Percentiles rank a stretch among this genome's conserved stretches.
Evolutionary conservation across 2,797 vertebrate genomes (phyloP).

Genomic region (Morus bassanus): DNA sequence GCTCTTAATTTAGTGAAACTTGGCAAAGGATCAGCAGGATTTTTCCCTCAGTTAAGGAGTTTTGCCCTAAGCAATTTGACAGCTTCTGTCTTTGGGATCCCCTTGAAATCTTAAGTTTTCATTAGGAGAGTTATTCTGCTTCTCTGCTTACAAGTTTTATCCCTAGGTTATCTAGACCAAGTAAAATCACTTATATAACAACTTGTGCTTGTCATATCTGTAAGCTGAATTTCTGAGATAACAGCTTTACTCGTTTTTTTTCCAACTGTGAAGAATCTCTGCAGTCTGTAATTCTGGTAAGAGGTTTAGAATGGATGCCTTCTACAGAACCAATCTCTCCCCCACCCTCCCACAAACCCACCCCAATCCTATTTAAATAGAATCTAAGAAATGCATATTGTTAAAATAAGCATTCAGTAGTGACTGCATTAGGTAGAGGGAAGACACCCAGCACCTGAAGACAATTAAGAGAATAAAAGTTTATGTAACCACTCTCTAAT

Average conservation of each 20-base stretch:
- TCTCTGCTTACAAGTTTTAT: conserved; percentile 15
- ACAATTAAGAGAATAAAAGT: background rate
- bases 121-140: conserved; percentile 31
- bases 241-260: conserved; percentile 69
- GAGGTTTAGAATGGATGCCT: conserved; percentile 54
- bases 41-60: background rate
- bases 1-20: background rate
- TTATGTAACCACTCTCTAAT: background rate
- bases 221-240: conserved; percentile 70
- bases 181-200: conserved; percentile 65
- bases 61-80: conserved; percentile 22
- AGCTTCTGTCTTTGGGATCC: conserved; percentile 35
- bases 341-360: conserved; percentile 38
- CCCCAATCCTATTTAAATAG: conserved; percentile 43
- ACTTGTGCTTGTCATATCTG: conserved; percentile 56
- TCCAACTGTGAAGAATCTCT: conserved; percentile 67
- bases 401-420: conserved; percentile 21
- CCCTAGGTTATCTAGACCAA: conserved; percentile 60
- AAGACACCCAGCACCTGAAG: background rate
- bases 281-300: conserved; percentile 63
- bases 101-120: conserved; percentile 30
- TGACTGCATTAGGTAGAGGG: background rate
- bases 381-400: conserved; percentile 30
- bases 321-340: conserved; percentile 31
- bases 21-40: background rate